A percentile compares a stretch with the other conserved stretches of the same genome.
Conservation (phyloP, 2,797 vertebrate species). For the Chaetodon trifasciatus region DNA sequence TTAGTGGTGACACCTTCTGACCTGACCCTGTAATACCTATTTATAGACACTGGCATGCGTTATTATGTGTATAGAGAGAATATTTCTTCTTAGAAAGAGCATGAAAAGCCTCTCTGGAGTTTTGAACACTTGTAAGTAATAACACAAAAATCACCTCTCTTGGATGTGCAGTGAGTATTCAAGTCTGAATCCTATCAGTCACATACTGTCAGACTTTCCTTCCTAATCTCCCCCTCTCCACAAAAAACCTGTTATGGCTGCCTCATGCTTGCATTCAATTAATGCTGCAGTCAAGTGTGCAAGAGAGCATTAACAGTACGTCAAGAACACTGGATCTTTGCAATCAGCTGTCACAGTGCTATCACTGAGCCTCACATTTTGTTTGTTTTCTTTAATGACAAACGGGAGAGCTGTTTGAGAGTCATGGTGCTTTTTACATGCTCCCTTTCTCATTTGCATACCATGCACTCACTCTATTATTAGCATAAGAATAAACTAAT, state of each 20-base stretch:
- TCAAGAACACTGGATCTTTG: constrained; percentile 65
- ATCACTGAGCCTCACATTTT: constrained; percentile 47
- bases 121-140: constrained; percentile 32
- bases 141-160: constrained; percentile 33
- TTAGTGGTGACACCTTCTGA: constrained; percentile 41
- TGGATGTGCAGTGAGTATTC: constrained; percentile 26
- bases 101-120: constrained; percentile 11
- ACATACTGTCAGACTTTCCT: constrained; percentile 54
- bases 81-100: not conserved
- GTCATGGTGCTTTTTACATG: constrained; percentile 39
- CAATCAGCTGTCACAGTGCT: constrained; percentile 62
- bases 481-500: constrained; percentile 55
- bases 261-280: constrained; percentile 75
- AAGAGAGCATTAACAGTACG: constrained; percentile 64
- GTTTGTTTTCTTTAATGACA: constrained; percentile 43
- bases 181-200: constrained; percentile 61
- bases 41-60: constrained; percentile 36
- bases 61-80: constrained; percentile 20
- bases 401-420: constrained; percentile 41
- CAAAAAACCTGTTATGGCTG: constrained; percentile 54
- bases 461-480: constrained; percentile 40
- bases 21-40: constrained; percentile 17
- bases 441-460: constrained; percentile 63
- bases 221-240: constrained; percentile 57
- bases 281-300: constrained; percentile 69